Evolutionary conservation across 2,888 invertebrate genomes (phyloP).

Genomic region (Acrobasis suavella): DNA sequence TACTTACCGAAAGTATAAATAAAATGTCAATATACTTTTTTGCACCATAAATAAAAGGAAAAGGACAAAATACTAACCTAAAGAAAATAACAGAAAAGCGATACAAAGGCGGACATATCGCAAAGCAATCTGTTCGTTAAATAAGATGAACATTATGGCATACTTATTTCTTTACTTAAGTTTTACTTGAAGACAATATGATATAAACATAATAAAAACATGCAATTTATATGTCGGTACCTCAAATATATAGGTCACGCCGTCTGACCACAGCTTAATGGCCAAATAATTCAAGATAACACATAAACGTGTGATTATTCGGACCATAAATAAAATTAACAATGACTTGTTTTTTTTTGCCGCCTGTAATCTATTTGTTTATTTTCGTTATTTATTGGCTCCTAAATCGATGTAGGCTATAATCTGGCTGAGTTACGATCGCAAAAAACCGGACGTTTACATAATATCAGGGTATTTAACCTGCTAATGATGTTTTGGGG

Average conservation of each 20-base stretch:
- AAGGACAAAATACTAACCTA: no score
- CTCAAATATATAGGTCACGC: conserved; percentile 5
- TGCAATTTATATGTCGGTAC: not conserved
- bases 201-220: not conserved
- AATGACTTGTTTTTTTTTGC: conserved; percentile 32
- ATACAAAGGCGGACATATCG: no score
- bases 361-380: conserved; percentile 34
- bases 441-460: conserved; percentile 27
- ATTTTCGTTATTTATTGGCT: conserved; percentile 34
- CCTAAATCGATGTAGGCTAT: conserved; percentile 31
- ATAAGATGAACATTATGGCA: no score
- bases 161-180: not conserved
- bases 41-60: no score
- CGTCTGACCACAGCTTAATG: conserved; percentile 8
- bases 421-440: conserved; percentile 33
- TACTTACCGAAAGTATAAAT: no score
- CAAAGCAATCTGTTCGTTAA: no score
- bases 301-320: conserved; percentile 32
- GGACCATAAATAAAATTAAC: conserved; percentile 30
- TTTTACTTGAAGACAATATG: not conserved
- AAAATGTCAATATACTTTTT: no score
- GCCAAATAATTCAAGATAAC: conserved; percentile 27
- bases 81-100: no score
- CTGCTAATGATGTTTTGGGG: conserved; percentile 11
- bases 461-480: conserved; percentile 21